Evolutionary conservation across 2,113 vertebrate species (phyloP).

Genomic region (Rhizomys pruinosus): DNA sequence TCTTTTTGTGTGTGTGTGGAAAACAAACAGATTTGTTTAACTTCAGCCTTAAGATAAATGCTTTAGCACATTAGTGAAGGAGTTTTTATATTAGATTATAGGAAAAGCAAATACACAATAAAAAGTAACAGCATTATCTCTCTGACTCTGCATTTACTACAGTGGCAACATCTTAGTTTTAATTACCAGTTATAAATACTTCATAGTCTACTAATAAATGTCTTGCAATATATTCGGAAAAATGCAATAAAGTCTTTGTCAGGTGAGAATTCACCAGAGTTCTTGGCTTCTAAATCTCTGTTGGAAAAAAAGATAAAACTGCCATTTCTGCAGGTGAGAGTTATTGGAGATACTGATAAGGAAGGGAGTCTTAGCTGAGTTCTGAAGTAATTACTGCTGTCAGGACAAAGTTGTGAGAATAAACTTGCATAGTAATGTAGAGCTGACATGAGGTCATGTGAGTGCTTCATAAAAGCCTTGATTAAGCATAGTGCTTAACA

Average conservation of each 20-base stretch:
- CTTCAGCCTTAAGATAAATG: slow-evolving; percentile 38
- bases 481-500: background rate
- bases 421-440: background rate
- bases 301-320: slow-evolving; percentile 63
- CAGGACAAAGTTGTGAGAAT: background rate
- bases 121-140: slow-evolving; percentile 50
- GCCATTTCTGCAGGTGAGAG: slow-evolving; percentile 17
- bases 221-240: slow-evolving; percentile 51
- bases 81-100: slow-evolving; percentile 63
- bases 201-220: slow-evolving; percentile 62
- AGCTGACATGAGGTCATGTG: background rate
- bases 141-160: slow-evolving; percentile 39
- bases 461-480: background rate
- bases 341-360: slow-evolving; percentile 49
- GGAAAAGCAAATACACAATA: slow-evolving; percentile 55
- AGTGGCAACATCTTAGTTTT: slow-evolving; percentile 65
- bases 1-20: background rate
- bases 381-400: slow-evolving; percentile 17
- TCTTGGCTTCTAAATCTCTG: slow-evolving; percentile 62
- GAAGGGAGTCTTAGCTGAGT: background rate
- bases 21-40: slow-evolving; percentile 20
- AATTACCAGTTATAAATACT: slow-evolving; percentile 74
- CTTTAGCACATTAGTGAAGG: slow-evolving; percentile 19
- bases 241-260: slow-evolving; percentile 62
- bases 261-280: slow-evolving; percentile 65